phyloP scores from a whole-genome alignment of 2,888 invertebrate genomes.

The Sphaerophoria taeniata region DNA sequence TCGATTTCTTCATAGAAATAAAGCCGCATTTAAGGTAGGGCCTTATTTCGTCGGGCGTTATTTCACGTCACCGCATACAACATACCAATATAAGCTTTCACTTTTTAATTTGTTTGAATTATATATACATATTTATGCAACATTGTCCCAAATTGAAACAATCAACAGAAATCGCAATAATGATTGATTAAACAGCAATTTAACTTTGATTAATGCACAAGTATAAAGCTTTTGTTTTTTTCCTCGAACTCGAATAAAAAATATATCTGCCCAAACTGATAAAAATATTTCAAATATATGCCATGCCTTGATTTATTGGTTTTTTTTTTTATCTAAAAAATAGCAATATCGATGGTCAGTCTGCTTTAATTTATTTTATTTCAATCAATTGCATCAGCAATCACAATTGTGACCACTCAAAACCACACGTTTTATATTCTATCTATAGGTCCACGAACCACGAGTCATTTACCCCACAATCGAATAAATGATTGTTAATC shows the following conservation, averaged over 20 bases:
- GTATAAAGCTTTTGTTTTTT: neutral
- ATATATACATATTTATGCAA: too few relatives aligned
- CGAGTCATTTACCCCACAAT: conserved; percentile 5
- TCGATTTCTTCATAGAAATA: too few relatives aligned
- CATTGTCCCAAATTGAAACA: too few relatives aligned
- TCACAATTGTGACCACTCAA: conserved; percentile 23
- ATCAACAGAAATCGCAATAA: too few relatives aligned
- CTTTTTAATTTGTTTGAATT: too few relatives aligned
- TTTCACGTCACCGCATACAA: too few relatives aligned
- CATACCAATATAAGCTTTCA: too few relatives aligned
- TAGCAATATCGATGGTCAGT: conserved; percentile 34
- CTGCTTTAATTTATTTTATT: conserved; percentile 41
- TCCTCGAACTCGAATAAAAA: conserved; percentile 41
- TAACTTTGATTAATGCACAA: conserved; percentile 9
- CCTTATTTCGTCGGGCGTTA: too few relatives aligned
- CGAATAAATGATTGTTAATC: conserved; percentile 32
- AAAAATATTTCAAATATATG: conserved; percentile 23
- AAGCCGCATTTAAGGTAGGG: too few relatives aligned
- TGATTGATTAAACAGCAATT: conserved; percentile 64
- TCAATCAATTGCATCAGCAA: conserved; percentile 57
- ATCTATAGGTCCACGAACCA: neutral
- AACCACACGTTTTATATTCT: conserved; percentile 10
- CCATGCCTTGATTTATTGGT: conserved; percentile 40
- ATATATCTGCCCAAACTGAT: conserved; percentile 29
- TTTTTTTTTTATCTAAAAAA: conserved; percentile 43